phyloP scores from a whole-genome alignment of 1,140 invertebrate species.

The Bombus polaris region DNA sequence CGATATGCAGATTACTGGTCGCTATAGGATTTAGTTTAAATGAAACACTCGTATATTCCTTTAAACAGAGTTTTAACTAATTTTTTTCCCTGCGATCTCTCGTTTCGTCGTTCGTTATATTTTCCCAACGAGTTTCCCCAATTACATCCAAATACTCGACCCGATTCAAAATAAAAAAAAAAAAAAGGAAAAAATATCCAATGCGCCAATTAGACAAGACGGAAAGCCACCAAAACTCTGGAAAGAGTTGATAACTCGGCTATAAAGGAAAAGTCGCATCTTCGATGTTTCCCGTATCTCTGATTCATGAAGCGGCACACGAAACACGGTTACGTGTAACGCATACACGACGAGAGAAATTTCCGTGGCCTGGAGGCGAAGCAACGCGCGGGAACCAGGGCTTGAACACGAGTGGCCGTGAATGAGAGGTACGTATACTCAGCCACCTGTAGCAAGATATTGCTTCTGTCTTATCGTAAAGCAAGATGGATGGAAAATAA shows the following conservation, averaged over 20 bases:
- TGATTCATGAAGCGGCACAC: not conserved
- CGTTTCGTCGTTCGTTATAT: not conserved
- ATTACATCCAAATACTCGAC: not conserved
- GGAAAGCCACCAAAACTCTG: no score
- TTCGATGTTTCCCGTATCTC: not conserved
- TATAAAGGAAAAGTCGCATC: not conserved
- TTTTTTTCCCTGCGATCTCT: not conserved
- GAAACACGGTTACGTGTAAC: slow-evolving; percentile 28
- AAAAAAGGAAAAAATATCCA: not conserved
- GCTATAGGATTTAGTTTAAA: not conserved
- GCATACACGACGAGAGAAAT: slow-evolving; percentile 27
- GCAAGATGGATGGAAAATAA: slow-evolving; percentile 56
- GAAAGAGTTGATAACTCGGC: not conserved
- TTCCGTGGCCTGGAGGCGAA: not conserved
- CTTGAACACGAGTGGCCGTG: slow-evolving; percentile 27
- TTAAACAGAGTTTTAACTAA: not conserved
- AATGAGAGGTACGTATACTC: slow-evolving; percentile 41
- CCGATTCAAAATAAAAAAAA: no score
- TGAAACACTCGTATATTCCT: not conserved
- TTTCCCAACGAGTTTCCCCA: no score
- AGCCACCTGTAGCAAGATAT: slow-evolving; percentile 56
- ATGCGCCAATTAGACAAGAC: not conserved
- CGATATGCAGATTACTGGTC: slow-evolving; percentile 40
- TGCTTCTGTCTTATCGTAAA: slow-evolving; percentile 55
- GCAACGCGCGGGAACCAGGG: not conserved